Conservation (phyloP, 2,113 vertebrate species). For the Nicator chloris region DNA sequence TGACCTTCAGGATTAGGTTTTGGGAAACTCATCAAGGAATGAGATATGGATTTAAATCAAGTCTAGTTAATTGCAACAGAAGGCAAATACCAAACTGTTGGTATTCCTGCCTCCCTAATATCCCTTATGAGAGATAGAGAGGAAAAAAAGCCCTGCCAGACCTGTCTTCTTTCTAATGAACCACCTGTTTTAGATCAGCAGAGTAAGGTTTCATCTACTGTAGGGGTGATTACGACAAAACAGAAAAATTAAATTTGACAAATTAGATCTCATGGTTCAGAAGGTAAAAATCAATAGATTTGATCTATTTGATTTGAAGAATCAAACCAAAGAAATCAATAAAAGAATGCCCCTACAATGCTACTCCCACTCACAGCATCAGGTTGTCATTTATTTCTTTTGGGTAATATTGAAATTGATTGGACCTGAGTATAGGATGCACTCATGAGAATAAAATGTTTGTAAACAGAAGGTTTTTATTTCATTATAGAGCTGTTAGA, state of each 20-base stretch:
- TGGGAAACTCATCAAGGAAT: background rate
- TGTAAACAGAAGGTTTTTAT: conserved; percentile 42
- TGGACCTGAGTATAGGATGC: background rate
- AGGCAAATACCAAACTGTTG: background rate
- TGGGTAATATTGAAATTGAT: background rate
- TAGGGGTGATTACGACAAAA: background rate
- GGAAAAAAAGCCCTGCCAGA: background rate
- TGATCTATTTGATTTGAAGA: too few relatives aligned
- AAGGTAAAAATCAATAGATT: background rate
- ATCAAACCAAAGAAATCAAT: background rate
- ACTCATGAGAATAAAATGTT: background rate
- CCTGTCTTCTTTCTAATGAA: background rate
- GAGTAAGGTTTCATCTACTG: background rate
- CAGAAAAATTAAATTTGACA: background rate
- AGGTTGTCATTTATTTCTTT: background rate
- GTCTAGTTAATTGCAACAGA: background rate
- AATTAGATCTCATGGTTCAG: background rate
- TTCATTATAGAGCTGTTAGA: conserved; percentile 48
- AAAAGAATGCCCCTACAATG: background rate
- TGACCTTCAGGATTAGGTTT: background rate
- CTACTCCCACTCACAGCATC: background rate
- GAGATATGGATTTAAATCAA: background rate
- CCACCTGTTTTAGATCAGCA: background rate
- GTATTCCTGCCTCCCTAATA: background rate
- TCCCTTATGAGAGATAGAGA: background rate